Evolutionary conservation across 2,113 vertebrate genomes (phyloP).

Genomic region (Calyptomena viridis): DNA sequence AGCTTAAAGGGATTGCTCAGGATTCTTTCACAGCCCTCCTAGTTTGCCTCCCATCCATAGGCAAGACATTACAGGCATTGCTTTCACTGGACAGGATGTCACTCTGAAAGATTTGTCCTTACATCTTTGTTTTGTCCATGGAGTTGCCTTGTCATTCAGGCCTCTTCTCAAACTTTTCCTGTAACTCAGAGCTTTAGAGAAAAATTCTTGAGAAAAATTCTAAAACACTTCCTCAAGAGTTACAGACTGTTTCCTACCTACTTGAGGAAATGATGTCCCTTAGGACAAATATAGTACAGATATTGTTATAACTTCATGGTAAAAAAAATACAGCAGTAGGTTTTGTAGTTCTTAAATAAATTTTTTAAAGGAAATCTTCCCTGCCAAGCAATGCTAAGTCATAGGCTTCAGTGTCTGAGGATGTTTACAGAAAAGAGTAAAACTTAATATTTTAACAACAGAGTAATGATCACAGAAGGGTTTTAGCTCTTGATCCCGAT

Average conservation of each 20-base stretch:
- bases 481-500: neutral
- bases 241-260: neutral
- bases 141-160: neutral
- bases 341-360: neutral
- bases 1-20: neutral
- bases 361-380: neutral
- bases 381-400: neutral
- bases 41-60: neutral
- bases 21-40: neutral
- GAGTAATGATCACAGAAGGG: neutral
- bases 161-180: neutral
- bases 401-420: neutral
- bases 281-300: neutral
- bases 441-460: neutral
- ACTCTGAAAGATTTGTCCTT: neutral
- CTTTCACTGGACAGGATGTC: neutral
- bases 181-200: slow-evolving; percentile 13
- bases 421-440: neutral
- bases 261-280: neutral
- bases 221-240: neutral
- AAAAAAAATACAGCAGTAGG: neutral
- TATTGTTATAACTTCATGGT: neutral
- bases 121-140: neutral
- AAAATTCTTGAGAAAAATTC: neutral
- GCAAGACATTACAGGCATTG: neutral